Conservation (phyloP, 2,113 vertebrate species). For the Campylomormyrus numenius region DNA sequence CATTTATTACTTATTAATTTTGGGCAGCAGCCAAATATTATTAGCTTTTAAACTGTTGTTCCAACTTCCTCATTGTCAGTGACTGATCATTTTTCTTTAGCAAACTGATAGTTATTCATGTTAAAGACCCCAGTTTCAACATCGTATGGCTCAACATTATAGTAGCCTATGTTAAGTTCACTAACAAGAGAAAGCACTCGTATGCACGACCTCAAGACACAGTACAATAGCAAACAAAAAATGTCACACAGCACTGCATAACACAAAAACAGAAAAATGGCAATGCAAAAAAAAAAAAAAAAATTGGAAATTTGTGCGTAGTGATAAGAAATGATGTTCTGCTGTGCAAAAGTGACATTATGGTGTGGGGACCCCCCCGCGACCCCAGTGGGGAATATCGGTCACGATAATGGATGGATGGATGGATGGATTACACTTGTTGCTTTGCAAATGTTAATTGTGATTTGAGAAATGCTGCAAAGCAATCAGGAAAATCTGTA, state of each 20-base stretch:
- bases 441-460: not conserved
- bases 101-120: not conserved
- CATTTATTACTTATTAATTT: no score
- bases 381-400: no score
- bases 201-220: not conserved
- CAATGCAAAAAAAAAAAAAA: not conserved
- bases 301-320: not conserved
- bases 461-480: not conserved
- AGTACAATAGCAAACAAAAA: not conserved
- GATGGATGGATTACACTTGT: not conserved
- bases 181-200: not conserved
- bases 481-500: not conserved
- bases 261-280: not conserved
- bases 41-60: not conserved
- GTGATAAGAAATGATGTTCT: not conserved
- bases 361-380: not conserved
- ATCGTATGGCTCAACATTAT: not conserved
- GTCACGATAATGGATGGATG: no score
- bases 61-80: not conserved
- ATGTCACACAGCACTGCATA: not conserved
- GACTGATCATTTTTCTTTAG: not conserved
- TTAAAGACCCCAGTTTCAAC: not conserved
- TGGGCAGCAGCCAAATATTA: no score
- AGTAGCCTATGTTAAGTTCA: not conserved
- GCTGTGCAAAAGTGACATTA: not conserved